These are phyloP conservation scores for Pipa parva DNA, from an alignment of 2,113 vertebrate species.

Conservation along the genomic window DNA sequence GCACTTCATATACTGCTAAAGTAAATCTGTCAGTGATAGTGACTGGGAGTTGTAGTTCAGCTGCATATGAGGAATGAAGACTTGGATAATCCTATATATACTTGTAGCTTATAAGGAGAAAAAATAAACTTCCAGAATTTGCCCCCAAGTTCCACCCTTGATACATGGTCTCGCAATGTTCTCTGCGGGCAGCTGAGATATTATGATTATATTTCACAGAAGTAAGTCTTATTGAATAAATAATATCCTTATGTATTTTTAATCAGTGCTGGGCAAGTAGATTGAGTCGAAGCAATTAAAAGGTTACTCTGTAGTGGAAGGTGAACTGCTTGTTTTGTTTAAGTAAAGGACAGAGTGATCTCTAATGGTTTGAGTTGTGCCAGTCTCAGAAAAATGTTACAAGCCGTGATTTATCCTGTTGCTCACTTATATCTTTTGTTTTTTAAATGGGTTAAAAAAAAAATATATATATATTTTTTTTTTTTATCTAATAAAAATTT, in stretches of 20 bases:
- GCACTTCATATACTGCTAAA: too few species aligned
- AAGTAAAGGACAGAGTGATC: constrained; percentile 25
- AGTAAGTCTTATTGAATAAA: constrained; percentile 45
- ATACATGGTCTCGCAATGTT: constrained; percentile 16
- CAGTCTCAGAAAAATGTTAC: neutral
- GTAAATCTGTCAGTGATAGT: too few species aligned
- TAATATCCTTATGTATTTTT: constrained; percentile 45
- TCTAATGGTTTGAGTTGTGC: constrained; percentile 3
- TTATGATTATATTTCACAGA: constrained; percentile 45
- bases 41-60: too few species aligned
- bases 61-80: too few species aligned
- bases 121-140: constrained; percentile 35
- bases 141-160: constrained; percentile 33
- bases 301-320: constrained; percentile 36
- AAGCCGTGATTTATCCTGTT: too few species aligned
- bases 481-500: too few species aligned
- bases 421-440: too few species aligned
- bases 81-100: too few species aligned
- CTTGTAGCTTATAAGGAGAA: neutral
- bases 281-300: constrained; percentile 39
- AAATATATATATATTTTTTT: too few species aligned
- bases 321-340: constrained; percentile 37
- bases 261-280: constrained; percentile 36
- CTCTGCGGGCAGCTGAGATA: constrained; percentile 34
- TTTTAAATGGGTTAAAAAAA: too few species aligned